These are phyloP conservation scores for Atrina japonica DNA, from an alignment of 2,888 invertebrate species.

Conservation along the genomic window DNA sequence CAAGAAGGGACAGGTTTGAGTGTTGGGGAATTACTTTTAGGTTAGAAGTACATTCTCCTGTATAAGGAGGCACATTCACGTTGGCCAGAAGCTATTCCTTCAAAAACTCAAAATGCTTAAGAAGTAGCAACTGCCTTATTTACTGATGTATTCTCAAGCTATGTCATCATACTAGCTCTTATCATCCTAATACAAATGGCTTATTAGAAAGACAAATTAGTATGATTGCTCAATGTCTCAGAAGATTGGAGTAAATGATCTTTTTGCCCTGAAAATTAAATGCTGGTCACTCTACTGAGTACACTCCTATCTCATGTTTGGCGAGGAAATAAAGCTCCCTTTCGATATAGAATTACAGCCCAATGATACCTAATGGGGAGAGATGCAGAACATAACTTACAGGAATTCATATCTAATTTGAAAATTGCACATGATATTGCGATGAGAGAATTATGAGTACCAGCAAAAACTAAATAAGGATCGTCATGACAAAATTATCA, in stretches of 20 bases:
- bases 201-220: slow-evolving; percentile 16
- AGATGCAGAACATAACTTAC: slow-evolving; percentile 12
- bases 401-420: slow-evolving; percentile 19
- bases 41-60: slow-evolving; percentile 18
- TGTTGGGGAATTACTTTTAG: slow-evolving; percentile 26
- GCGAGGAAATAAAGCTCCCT: slow-evolving; percentile 36
- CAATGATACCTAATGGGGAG: slow-evolving; percentile 32
- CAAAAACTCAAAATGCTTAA: slow-evolving; percentile 15
- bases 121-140: slow-evolving; percentile 30
- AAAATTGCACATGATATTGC: slow-evolving; percentile 29
- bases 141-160: slow-evolving; percentile 14
- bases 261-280: slow-evolving; percentile 10
- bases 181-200: slow-evolving; percentile 27
- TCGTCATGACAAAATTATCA: slow-evolving; percentile 18
- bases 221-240: slow-evolving; percentile 3
- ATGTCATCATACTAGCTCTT: slow-evolving; percentile 9
- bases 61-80: slow-evolving; percentile 18
- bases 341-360: slow-evolving; percentile 39
- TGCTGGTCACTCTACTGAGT: slow-evolving; percentile 14
- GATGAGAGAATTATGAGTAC: background rate
- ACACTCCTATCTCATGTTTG: slow-evolving; percentile 27
- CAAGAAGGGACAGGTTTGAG: slow-evolving; percentile 4
- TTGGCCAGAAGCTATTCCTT: slow-evolving; percentile 31
- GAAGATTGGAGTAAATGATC: slow-evolving; percentile 18
- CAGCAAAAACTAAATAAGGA: slow-evolving; percentile 29